These are phyloP conservation scores for Hyles euphorbiae DNA, from an alignment of 1,140 invertebrate genomes.

Conservation along the genomic window DNA sequence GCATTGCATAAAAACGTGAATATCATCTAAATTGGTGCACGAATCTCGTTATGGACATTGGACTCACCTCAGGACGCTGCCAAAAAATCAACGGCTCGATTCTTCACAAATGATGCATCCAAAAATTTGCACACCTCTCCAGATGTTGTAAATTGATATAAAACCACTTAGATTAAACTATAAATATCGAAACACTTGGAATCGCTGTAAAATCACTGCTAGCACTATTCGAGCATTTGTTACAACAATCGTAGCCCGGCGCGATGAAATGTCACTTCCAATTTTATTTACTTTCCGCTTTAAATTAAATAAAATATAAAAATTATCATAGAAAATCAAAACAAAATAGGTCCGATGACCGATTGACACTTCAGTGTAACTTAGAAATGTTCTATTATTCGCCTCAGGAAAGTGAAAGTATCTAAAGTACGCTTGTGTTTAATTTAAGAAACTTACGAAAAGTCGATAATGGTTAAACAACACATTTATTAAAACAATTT, in stretches of 20 bases:
- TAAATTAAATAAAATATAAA: slow-evolving; percentile 1
- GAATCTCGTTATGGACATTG: too few species aligned
- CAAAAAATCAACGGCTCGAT: too few species aligned
- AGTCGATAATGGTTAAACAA: background rate
- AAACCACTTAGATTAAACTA: background rate
- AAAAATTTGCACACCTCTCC: too few species aligned
- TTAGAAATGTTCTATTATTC: slow-evolving; percentile 2
- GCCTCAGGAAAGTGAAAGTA: slow-evolving; percentile 8
- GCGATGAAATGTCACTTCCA: background rate
- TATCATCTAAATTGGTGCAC: too few species aligned
- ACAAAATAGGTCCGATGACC: slow-evolving; percentile 8
- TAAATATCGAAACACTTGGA: slow-evolving; percentile 3
- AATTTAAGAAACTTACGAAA: background rate
- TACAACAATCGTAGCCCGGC: background rate
- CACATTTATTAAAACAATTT: background rate
- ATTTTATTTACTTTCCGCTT: too few species aligned
- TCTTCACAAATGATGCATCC: too few species aligned
- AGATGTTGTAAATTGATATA: too few species aligned
- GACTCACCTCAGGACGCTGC: too few species aligned
- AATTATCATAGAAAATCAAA: slow-evolving; percentile 5
- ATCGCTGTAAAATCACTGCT: background rate
- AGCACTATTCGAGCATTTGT: background rate
- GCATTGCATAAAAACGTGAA: too few species aligned
- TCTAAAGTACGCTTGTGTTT: background rate
- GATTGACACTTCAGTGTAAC: slow-evolving; percentile 1